A percentile compares a stretch with the other conserved stretches of the same genome.
Evolutionary conservation across 2,113 vertebrate species (phyloP).

Genomic region (Boulengeromyrus knoepffleri): DNA sequence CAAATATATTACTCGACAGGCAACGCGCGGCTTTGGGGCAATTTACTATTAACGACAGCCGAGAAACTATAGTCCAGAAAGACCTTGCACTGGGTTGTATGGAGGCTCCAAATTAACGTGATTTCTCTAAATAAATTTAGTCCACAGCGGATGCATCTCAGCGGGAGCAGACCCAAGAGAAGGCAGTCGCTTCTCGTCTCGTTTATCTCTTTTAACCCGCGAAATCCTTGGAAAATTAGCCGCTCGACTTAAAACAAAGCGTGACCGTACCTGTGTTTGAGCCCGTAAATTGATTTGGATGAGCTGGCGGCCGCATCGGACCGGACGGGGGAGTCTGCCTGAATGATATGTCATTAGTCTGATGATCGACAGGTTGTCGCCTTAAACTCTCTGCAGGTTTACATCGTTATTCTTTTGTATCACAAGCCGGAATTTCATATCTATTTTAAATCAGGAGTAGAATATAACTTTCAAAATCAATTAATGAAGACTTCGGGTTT

Average conservation of each 20-base stretch:
- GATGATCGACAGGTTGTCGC: background rate
- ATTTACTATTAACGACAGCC: background rate
- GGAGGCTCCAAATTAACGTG: background rate
- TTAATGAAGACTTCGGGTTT: background rate
- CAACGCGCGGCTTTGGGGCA: background rate
- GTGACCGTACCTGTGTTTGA: background rate
- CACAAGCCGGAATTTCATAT: background rate
- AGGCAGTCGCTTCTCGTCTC: background rate
- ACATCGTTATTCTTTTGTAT: background rate
- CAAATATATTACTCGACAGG: conserved; percentile 11
- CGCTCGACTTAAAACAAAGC: background rate
- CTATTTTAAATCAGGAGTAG: background rate
- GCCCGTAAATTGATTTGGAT: too few relatives aligned
- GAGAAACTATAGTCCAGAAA: background rate
- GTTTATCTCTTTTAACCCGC: background rate
- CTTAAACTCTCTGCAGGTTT: background rate
- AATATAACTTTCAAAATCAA: background rate
- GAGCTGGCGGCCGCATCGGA: background rate
- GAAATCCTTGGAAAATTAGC: background rate
- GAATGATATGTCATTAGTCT: background rate
- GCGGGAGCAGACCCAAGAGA: background rate
- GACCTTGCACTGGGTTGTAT: background rate
- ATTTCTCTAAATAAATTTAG: background rate
- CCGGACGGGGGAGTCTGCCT: background rate
- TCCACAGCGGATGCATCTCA: background rate